These are phyloP conservation scores for Acleris cristana DNA, from an alignment of 2,888 invertebrate genomes.

Conservation along the genomic window DNA sequence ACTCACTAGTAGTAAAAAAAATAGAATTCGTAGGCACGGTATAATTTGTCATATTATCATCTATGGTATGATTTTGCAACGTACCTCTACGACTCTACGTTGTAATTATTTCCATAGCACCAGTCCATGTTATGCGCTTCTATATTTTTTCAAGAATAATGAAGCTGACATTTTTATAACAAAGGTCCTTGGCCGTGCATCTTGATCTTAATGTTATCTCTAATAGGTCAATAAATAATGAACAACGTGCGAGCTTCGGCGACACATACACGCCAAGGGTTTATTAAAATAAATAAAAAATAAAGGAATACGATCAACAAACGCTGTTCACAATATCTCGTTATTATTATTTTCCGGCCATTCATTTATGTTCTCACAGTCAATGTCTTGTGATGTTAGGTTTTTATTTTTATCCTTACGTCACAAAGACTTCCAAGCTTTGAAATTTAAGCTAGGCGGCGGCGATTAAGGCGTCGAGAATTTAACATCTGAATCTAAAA, in stretches of 20 bases:
- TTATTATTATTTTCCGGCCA: slow-evolving; percentile 54
- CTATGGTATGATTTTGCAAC: not conserved
- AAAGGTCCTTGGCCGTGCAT: slow-evolving; percentile 84
- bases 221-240: slow-evolving; percentile 84
- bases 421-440: no score
- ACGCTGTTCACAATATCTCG: slow-evolving; percentile 67
- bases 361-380: slow-evolving; percentile 32
- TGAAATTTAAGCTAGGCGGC: no score
- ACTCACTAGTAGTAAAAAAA: no score
- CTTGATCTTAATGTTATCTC: slow-evolving; percentile 84
- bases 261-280: slow-evolving; percentile 75
- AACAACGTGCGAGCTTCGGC: slow-evolving; percentile 82
- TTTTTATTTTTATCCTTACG: no score
- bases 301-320: slow-evolving; percentile 62
- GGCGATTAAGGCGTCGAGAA: no score
- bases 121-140: slow-evolving; percentile 63
- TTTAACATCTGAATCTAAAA: no score
- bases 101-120: slow-evolving; percentile 1
- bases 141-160: slow-evolving; percentile 81
- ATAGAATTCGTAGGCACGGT: no score
- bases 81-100: not conserved
- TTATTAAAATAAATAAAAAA: slow-evolving; percentile 75
- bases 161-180: slow-evolving; percentile 83
- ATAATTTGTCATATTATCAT: no score
- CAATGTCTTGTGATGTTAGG: not conserved